Evolutionary conservation across 2,888 invertebrate species (phyloP).

Genomic region (Mesopsocus fuscifrons): DNA sequence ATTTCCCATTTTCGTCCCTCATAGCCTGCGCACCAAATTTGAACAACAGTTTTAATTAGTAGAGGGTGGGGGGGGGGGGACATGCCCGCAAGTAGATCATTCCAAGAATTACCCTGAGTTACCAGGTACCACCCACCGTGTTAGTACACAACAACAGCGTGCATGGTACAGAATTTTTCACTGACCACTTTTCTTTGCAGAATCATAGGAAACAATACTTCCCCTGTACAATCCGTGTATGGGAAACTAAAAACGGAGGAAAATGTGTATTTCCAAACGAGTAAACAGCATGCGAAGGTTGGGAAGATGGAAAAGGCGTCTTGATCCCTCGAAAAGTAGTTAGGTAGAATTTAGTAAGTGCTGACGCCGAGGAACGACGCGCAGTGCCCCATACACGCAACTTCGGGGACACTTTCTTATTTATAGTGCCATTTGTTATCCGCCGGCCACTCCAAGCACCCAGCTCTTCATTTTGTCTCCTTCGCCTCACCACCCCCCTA

Average conservation of each 20-base stretch:
- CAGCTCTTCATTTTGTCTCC: constrained; percentile 8
- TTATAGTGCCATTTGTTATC: constrained; percentile 8
- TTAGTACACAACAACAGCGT: too few relatives aligned
- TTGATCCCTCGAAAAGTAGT: constrained; percentile 8
- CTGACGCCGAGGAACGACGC: constrained; percentile 4
- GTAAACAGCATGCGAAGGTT: neutral
- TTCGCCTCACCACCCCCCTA: too few relatives aligned
- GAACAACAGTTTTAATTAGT: too few relatives aligned
- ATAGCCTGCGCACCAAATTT: too few relatives aligned
- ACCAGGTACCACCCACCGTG: too few relatives aligned
- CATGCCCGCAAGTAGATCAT: too few relatives aligned
- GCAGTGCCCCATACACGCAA: neutral
- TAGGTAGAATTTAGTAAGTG: constrained; percentile 9
- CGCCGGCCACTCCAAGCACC: neutral
- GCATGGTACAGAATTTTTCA: too few relatives aligned
- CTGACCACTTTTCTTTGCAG: too few relatives aligned
- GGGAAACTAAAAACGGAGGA: constrained; percentile 1
- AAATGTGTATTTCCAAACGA: neutral
- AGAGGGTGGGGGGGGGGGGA: too few relatives aligned
- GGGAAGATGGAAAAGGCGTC: neutral
- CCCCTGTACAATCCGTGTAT: neutral
- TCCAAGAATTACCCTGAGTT: too few relatives aligned
- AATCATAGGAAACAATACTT: too few relatives aligned
- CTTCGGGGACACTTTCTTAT: constrained; percentile 6
- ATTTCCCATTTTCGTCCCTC: too few relatives aligned